A percentile compares a stretch with the other conserved stretches of the same genome.
These are phyloP conservation scores for Standfussiana lucernea DNA, from an alignment of 2,888 invertebrate species.

Conservation along the genomic window DNA sequence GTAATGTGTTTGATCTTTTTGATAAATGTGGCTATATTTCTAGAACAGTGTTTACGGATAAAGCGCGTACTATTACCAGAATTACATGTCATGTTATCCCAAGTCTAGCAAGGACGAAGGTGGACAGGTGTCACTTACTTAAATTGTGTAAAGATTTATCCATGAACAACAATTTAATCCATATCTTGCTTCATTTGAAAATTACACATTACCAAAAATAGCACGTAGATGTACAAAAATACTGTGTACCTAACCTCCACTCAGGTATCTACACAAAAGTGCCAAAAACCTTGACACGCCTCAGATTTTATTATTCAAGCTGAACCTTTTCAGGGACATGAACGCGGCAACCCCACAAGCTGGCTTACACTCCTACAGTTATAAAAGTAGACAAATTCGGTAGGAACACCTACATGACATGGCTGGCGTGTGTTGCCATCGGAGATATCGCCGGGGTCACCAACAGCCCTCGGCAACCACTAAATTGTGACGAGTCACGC, in stretches of 20 bases:
- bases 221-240: conserved; percentile 24
- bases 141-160: background rate
- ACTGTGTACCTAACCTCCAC: background rate
- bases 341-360: conserved; percentile 40
- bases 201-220: conserved; percentile 1
- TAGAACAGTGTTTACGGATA: background rate
- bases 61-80: background rate
- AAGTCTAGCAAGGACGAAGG: background rate
- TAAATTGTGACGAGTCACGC: conserved; percentile 80
- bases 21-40: conserved; percentile 25
- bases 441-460: conserved; percentile 85
- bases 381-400: conserved; percentile 57
- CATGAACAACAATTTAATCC: background rate
- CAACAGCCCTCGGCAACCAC: conserved; percentile 69
- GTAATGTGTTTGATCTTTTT: conserved; percentile 42
- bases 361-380: conserved; percentile 39
- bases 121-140: background rate
- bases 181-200: conserved; percentile 7
- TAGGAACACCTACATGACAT: conserved; percentile 70
- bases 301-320: conserved; percentile 47
- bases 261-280: conserved; percentile 17
- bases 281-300: conserved; percentile 50
- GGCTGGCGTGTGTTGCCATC: conserved; percentile 70
- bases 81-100: conserved; percentile 1
- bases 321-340: conserved; percentile 47